A percentile compares a stretch with the other conserved stretches of the same genome.
Conservation (phyloP, 2,113 vertebrate genomes). For the Heterochromis multidens region DNA sequence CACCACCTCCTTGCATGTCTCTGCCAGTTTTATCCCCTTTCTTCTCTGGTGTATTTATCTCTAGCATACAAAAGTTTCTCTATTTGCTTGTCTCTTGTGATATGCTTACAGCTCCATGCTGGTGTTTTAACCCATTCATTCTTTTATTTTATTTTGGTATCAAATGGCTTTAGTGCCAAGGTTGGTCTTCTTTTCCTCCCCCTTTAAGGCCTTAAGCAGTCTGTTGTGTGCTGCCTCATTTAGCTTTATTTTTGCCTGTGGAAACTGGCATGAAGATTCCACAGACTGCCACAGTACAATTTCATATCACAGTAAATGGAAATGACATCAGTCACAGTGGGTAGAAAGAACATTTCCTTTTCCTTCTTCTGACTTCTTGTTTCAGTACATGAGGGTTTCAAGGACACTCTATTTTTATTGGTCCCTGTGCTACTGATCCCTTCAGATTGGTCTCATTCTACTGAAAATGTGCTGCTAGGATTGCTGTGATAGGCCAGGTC, state of each 20-base stretch:
- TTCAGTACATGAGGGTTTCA: constrained; percentile 12
- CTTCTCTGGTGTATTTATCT: neutral
- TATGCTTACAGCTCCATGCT: neutral
- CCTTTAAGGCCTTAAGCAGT: neutral
- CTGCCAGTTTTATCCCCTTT: neutral
- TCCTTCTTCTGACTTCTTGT: neutral
- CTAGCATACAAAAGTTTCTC: constrained; percentile 10
- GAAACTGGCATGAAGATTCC: constrained; percentile 3
- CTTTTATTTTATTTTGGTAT: neutral
- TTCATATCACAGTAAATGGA: constrained; percentile 1
- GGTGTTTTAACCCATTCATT: neutral
- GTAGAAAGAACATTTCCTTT: neutral
- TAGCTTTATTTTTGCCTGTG: neutral
- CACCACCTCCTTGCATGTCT: neutral
- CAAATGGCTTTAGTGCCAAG: neutral
- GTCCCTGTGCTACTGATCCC: constrained; percentile 30
- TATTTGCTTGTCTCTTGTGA: constrained; percentile 33
- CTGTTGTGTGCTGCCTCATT: neutral
- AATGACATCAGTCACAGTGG: neutral
- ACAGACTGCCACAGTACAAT: neutral
- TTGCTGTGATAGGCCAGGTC: neutral
- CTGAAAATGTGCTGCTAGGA: neutral
- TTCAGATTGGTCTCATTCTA: neutral
- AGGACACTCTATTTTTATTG: constrained; percentile 50
- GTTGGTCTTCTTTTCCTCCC: neutral